Evolutionary conservation across 2,113 vertebrate species (phyloP), one percentile per base, ranked within the genome.

Genomic region (Stegastes partitus): DNA sequence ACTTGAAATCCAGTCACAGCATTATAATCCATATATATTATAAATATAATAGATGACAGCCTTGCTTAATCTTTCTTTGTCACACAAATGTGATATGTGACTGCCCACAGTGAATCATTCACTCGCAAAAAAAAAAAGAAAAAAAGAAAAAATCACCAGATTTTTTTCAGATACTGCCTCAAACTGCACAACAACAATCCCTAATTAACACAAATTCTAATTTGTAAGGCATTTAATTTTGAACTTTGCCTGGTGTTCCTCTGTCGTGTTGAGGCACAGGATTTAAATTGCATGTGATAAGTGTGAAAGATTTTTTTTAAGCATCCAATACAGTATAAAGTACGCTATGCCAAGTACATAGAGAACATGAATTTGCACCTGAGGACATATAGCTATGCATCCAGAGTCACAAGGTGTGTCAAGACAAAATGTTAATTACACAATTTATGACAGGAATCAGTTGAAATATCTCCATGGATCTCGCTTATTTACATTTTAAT

Each of bases 401-500:
- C 71, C 57, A 54, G 44, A 86, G 79, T 88, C 79, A 58, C 68
- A 86, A 90, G 91, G 82, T 88, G 86, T 87, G 84, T 92, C 85
- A 87, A 89, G 78, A 89, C 72, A 63, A 88, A 89, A 89, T 83
- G 77, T 82, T 90, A 91, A 92, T 91, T 81, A 85, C 81, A 86
- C 87, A 80, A 90, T 91, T 92, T 91, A 88, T 82, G 82, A 86
- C 57, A 75, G 81, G 72, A 91, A 92, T 93, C 90, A 70, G 88
- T 74, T 83, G 64, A 89, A 91, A 89, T 85, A 92, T 93, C 86
- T 91, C 75, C 54, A 82, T 55, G 66, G 73, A 89, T 93, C 82
- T 83, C 22, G 80, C 89, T 90, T 93, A 94, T 94, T 94, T 93
- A 89, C 90, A 94, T 93, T 95, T 94, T 94, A 93, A 94, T 94